Base-by-base conservation (phyloP, 30 jellyfish, hydroid and myxozoan genomes). In the Aurelia aurita region DNA sequence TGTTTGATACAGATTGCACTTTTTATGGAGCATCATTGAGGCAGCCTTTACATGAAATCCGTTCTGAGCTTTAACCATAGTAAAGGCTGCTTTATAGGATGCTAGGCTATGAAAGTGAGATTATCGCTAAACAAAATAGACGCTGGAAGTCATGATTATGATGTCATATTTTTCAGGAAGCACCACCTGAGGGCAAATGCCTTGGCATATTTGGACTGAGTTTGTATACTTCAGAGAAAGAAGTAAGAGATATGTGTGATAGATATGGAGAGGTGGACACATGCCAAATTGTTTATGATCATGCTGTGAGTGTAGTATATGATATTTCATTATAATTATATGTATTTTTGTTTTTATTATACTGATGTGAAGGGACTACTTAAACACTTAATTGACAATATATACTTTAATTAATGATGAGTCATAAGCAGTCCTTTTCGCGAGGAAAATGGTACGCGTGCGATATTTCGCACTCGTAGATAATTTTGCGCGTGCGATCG, bases 171-270 rank as follows among this genome's bases (percentile, higher is more conserved):
- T 62, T 79, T 2, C 31, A 96, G 99, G 99, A 96, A 72, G 94
- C 93, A 29, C 99, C 99, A 53, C 97, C 98, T 22, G 89, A 92
- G 49, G 98, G 99, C 5, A 91, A 89, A 85, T 96, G 99, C 78
- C 97, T 96, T 59, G 99, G 99, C 4, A 97, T 96, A n/a, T 96
- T 96, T 91, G 99, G 99, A 4, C 83, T 96, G 39, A 96, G 99
- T 64, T 69, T 96, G 54, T 91, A 91, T 90, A 96, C 99, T 63
- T 80, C 97, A 47, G 99, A 96, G 58, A 80, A 98, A n/a, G 99
- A 96, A 84, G 97, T 96, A 2, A 85, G 85, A 61, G 98, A 92
- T 3, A 78, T 85, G 70, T 96, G 96, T 89, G 97, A 93, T 64
- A 87, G 94, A 44, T 96, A 89, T 79, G 99, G 98, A 4, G 96